Percentiles rank a stretch among this genome's conserved stretches.
These are phyloP conservation scores for Bradypodion pumilum DNA, from an alignment of 2,797 vertebrate species.

Conservation along the genomic window DNA sequence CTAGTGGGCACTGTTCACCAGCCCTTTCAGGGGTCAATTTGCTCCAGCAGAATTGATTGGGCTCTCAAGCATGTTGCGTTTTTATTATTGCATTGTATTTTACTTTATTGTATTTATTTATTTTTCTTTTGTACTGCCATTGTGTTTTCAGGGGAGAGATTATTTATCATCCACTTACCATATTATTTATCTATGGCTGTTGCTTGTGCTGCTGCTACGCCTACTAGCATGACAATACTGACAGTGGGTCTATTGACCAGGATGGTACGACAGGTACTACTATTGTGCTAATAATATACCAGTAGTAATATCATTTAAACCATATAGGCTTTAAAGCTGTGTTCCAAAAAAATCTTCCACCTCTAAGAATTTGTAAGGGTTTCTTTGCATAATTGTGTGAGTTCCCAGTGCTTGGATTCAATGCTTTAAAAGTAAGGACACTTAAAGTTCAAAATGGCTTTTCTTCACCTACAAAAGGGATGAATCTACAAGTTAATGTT, in stretches of 20 bases:
- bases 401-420: not conserved
- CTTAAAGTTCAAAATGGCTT: too few relatives aligned
- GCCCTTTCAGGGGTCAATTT: conserved; percentile 36
- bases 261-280: not conserved
- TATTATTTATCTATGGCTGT: conserved; percentile 24
- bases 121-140: conserved; percentile 14
- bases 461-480: too few relatives aligned
- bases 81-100: conserved; percentile 26
- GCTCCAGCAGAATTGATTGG: conserved; percentile 35
- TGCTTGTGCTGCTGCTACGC: not conserved
- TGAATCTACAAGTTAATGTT: too few relatives aligned
- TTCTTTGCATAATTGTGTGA: not conserved
- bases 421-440: too few relatives aligned
- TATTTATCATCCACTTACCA: conserved; percentile 36
- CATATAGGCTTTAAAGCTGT: not conserved
- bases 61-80: conserved; percentile 27
- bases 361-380: not conserved
- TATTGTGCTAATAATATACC: not conserved
- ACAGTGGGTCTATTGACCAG: not conserved
- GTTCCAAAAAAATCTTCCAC: not conserved
- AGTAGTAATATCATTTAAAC: not conserved
- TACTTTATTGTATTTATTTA: conserved; percentile 37
- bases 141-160: not conserved
- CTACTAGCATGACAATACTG: not conserved
- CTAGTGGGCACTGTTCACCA: conserved; percentile 30